Evolutionary conservation across 2,797 vertebrate species (phyloP).

Genomic region (Novumbra hubbsi): DNA sequence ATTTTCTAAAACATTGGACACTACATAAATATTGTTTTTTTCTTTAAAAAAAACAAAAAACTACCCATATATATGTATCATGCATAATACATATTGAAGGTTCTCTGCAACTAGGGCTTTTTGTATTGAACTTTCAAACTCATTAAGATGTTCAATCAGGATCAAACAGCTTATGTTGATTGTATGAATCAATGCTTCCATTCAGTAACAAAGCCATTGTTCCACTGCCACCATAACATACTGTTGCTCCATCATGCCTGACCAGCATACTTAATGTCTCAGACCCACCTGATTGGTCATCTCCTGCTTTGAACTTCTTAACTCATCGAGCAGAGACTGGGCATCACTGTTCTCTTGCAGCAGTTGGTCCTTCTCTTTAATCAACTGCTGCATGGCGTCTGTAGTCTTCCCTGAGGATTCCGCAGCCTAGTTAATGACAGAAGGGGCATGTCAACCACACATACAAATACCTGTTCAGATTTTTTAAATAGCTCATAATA

Average conservation of each 20-base stretch:
- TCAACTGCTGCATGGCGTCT: slow-evolving; percentile 81
- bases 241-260: not conserved
- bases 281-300: slow-evolving; percentile 81
- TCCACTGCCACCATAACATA: slow-evolving; percentile 2
- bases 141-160: not conserved
- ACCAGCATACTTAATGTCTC: not conserved
- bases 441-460: slow-evolving; percentile 15
- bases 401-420: slow-evolving; percentile 78
- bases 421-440: slow-evolving; percentile 67
- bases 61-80: too few relatives aligned
- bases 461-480: not conserved
- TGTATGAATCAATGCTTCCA: not conserved
- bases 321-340: slow-evolving; percentile 73
- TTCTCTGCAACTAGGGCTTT: not conserved
- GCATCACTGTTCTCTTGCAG: slow-evolving; percentile 80
- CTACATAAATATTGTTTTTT: too few relatives aligned
- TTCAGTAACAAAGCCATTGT: not conserved
- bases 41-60: too few relatives aligned
- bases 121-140: not conserved
- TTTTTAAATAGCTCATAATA: too few relatives aligned
- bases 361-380: slow-evolving; percentile 78
- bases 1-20: too few relatives aligned
- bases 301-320: slow-evolving; percentile 75
- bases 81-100: not conserved
- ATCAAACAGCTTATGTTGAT: not conserved